Evolutionary conservation across 2,797 vertebrate genomes (phyloP), one percentile per base, ranked within the genome.

Genomic region (Molossus molossus): DNA sequence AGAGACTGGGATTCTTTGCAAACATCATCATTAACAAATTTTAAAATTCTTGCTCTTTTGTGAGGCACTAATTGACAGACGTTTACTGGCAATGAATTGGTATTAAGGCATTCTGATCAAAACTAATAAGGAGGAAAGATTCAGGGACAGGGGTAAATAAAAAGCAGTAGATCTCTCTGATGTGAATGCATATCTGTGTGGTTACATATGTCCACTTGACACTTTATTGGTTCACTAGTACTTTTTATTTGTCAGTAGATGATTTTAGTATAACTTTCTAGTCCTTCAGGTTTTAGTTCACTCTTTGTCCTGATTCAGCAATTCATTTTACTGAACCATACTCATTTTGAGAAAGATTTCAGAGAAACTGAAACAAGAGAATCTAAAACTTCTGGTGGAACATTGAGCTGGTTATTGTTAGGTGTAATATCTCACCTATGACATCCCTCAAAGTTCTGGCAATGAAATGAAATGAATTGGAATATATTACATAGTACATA

Each of bases 381-480:
- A 67, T 90, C 14, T 29, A 90, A 62, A 17, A 81, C 18, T 84
- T 73, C 60, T 48, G 91, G 6, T 65, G 37, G 14, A 77, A 57
- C 55, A 48, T 55, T 90, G 37, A 90, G 33, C 60, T 91, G 21
- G 8, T 95, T 86, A 57, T 87, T 91, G 48, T 76, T 80, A 86
- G 64, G 57, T 79, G 53, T 81, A 87, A 60, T 92, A 85, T 53
- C 62, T 90, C 57, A 95, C 15, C 48, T 89, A 15, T 75, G 62
- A 81, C 21, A 77, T 64, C 57, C 23, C 10, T 91, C 55, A 65
- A 4, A 69, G 18, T 77, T 90, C 69, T 96, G 91, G 33, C 23
- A 91, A 13, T 80, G 20, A 79, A 96, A 18, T 80, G 15, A 91
- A 89, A 76, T 90, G 23, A 67, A 87, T 87, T 90, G 79, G 79